Evolutionary conservation across 2,888 invertebrate species (phyloP).

Genomic region (Aphidius colemani): DNA sequence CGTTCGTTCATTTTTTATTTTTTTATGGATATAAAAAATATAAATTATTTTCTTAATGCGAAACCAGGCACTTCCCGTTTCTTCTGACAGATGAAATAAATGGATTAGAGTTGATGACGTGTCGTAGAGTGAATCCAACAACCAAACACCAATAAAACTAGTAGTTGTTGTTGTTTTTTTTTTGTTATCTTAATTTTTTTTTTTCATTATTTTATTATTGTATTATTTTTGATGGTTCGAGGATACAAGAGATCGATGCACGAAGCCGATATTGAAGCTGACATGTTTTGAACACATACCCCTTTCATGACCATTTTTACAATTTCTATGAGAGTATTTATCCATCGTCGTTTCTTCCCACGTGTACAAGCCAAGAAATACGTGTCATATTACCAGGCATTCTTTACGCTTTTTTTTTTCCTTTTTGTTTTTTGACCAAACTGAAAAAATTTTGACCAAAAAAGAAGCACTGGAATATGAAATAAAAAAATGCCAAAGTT

Average conservation of each 20-base stretch:
- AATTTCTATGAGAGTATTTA: slow-evolving; percentile 57
- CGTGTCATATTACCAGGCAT: slow-evolving; percentile 51
- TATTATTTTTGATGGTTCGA: neutral
- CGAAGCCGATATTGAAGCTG: slow-evolving; percentile 56
- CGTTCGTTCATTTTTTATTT: too few species aligned
- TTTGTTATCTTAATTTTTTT: neutral
- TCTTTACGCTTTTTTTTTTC: slow-evolving; percentile 33
- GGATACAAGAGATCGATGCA: slow-evolving; percentile 50
- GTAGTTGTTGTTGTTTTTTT: neutral
- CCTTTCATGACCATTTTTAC: slow-evolving; percentile 46
- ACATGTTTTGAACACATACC: slow-evolving; percentile 60
- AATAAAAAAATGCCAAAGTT: too few species aligned
- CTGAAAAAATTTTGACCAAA: slow-evolving; percentile 55
- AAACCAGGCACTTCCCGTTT: slow-evolving; percentile 19
- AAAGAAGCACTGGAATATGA: too few species aligned
- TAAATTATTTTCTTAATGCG: slow-evolving; percentile 14
- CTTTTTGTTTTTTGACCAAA: slow-evolving; percentile 26
- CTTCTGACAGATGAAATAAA: slow-evolving; percentile 20
- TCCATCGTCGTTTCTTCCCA: slow-evolving; percentile 53
- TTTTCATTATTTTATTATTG: neutral
- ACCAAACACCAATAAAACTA: slow-evolving; percentile 8
- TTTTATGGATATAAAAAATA: neutral
- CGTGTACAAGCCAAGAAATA: slow-evolving; percentile 48
- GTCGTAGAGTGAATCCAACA: slow-evolving; percentile 11
- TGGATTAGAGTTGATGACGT: slow-evolving; percentile 25